These are phyloP conservation scores for Troilus luridus DNA, from an alignment of 2,888 invertebrate species.

Conservation along the genomic window DNA sequence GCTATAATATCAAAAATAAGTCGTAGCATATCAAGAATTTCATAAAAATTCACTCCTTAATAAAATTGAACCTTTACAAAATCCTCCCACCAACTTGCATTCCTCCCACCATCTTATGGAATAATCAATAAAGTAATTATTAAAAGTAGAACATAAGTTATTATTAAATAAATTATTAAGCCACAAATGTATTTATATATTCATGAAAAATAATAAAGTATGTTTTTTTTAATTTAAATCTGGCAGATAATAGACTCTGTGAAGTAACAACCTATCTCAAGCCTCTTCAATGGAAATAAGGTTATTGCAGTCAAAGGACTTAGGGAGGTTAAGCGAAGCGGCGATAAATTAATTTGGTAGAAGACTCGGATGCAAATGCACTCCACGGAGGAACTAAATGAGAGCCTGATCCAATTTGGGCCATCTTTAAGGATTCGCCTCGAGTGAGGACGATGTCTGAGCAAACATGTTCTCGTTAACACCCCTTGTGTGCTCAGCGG, in stretches of 20 bases:
- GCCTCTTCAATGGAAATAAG: neutral
- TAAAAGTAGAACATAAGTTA: no score
- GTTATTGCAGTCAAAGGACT: conserved; percentile 1
- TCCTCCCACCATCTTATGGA: no score
- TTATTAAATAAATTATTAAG: neutral
- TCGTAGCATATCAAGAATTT: no score
- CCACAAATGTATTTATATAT: neutral
- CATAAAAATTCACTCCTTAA: no score
- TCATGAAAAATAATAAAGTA: no score
- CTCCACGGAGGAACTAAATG: neutral
- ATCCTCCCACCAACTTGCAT: no score
- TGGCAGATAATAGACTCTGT: neutral
- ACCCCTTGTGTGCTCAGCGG: neutral
- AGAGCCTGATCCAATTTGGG: neutral
- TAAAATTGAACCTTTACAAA: no score
- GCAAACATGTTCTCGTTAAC: conserved; percentile 33
- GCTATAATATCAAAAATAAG: no score
- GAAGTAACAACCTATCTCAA: neutral
- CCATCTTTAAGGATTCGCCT: conserved; percentile 11
- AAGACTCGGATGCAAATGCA: conserved; percentile 20
- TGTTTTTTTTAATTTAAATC: neutral
- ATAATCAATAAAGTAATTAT: no score
- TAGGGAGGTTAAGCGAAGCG: neutral
- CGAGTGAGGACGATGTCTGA: neutral
- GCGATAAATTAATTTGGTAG: conserved; percentile 17